These are phyloP conservation scores for Liasis olivaceus DNA, from an alignment of 2,797 vertebrate species.

Conservation along the genomic window DNA sequence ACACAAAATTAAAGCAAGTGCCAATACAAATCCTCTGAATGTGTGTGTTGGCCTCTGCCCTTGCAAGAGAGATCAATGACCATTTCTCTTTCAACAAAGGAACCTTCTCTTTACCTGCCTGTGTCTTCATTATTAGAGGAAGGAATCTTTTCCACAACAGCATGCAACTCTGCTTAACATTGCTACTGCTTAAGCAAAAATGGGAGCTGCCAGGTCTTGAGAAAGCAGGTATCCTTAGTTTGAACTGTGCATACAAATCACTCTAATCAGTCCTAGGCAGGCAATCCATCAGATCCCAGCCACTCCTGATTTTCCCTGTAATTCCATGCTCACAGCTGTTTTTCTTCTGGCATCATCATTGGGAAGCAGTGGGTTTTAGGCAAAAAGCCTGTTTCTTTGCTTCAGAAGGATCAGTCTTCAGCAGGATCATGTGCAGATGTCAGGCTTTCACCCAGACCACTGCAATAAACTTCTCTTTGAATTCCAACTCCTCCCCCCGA, in stretches of 20 bases:
- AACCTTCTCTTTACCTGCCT: no score
- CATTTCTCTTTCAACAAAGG: no score
- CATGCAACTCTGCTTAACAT: background rate
- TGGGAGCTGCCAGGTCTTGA: background rate
- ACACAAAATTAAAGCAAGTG: no score
- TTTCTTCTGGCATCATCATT: background rate
- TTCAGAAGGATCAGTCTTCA: background rate
- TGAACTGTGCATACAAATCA: background rate
- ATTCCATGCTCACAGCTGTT: background rate
- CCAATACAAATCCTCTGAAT: no score
- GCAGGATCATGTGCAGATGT: background rate
- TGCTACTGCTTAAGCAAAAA: background rate
- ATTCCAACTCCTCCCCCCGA: background rate
- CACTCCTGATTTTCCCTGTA: background rate
- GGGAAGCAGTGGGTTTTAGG: background rate
- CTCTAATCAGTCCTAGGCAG: background rate
- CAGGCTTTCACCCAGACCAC: background rate
- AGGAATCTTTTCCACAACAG: background rate
- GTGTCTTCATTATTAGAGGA: no score
- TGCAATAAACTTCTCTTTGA: background rate
- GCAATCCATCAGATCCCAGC: background rate
- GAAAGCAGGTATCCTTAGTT: background rate
- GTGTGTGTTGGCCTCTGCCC: no score
- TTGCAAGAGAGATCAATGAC: no score
- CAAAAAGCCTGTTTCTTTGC: background rate